These are phyloP conservation scores for Lagria hirta DNA, from an alignment of 2,888 invertebrate species.

Conservation along the genomic window DNA sequence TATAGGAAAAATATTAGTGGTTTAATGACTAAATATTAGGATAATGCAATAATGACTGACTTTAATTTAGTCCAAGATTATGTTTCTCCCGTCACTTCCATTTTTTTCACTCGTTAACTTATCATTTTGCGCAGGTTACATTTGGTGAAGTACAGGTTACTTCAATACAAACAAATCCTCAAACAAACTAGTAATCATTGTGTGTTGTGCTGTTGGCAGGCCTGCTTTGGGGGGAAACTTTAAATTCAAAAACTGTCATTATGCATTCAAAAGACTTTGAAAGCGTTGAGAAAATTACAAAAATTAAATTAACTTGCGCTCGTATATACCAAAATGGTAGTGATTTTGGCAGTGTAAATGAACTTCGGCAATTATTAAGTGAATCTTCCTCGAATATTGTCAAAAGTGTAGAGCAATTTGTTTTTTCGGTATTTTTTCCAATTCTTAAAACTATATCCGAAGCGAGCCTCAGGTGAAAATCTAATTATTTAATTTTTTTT, in stretches of 20 bases:
- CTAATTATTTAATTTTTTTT: conserved; percentile 8
- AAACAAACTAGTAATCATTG: too few species aligned
- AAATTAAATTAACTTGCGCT: conserved; percentile 11
- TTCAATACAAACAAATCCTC: conserved; percentile 21
- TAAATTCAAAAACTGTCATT: too few species aligned
- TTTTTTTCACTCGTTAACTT: too few species aligned
- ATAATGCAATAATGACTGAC: too few species aligned
- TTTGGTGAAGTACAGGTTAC: too few species aligned
- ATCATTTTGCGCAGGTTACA: too few species aligned
- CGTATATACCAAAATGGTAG: conserved; percentile 34
- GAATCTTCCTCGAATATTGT: conserved; percentile 31
- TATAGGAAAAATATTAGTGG: too few species aligned
- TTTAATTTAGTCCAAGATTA: too few species aligned
- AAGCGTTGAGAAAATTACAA: conserved; percentile 3
- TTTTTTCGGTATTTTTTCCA: conserved; percentile 39
- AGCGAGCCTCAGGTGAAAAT: conserved; percentile 34
- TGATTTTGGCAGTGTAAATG: conserved; percentile 31
- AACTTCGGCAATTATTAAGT: conserved; percentile 30
- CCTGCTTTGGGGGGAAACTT: neutral
- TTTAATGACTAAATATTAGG: too few species aligned
- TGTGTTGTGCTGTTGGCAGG: conserved; percentile 8
- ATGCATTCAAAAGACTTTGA: conserved; percentile 9
- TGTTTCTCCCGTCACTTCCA: too few species aligned
- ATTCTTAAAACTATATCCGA: conserved; percentile 36
- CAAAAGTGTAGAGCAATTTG: conserved; percentile 30